These are phyloP conservation scores for Redunca redunca DNA, from an alignment of 2,113 vertebrate species.

Conservation along the genomic window DNA sequence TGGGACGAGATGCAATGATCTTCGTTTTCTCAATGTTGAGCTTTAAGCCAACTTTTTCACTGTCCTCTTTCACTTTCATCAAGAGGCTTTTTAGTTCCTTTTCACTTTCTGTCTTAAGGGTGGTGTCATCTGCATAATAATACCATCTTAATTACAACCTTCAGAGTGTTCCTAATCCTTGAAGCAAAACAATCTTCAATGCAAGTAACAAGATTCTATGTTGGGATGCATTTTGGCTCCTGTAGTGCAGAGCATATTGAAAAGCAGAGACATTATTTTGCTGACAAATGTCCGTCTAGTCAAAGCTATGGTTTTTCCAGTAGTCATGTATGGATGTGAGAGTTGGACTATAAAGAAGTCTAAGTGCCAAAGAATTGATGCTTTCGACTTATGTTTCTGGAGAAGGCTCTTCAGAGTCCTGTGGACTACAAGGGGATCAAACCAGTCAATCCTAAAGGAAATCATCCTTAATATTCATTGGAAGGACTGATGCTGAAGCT, in stretches of 20 bases:
- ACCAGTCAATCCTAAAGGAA: background rate
- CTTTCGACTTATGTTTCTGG: background rate
- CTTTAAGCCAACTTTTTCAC: too few relatives aligned
- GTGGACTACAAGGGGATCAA: background rate
- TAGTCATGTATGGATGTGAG: background rate
- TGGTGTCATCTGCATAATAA: background rate
- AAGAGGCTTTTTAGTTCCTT: too few relatives aligned
- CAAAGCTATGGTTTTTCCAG: background rate
- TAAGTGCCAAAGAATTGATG: background rate
- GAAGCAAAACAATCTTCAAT: background rate
- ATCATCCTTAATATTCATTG: background rate
- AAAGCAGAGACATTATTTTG: background rate
- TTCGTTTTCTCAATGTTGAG: too few relatives aligned
- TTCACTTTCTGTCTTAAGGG: too few relatives aligned
- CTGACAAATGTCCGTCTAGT: background rate
- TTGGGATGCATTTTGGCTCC: background rate
- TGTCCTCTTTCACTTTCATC: too few relatives aligned
- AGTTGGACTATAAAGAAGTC: background rate
- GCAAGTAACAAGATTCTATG: background rate
- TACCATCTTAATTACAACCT: background rate
- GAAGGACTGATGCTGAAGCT: background rate
- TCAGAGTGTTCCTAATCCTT: background rate
- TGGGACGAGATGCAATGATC: too few relatives aligned
- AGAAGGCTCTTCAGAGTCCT: background rate
- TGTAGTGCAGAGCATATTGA: background rate